Evolutionary conservation across 2,888 invertebrate species (phyloP).

Genomic region (Eristalis pertinax): DNA sequence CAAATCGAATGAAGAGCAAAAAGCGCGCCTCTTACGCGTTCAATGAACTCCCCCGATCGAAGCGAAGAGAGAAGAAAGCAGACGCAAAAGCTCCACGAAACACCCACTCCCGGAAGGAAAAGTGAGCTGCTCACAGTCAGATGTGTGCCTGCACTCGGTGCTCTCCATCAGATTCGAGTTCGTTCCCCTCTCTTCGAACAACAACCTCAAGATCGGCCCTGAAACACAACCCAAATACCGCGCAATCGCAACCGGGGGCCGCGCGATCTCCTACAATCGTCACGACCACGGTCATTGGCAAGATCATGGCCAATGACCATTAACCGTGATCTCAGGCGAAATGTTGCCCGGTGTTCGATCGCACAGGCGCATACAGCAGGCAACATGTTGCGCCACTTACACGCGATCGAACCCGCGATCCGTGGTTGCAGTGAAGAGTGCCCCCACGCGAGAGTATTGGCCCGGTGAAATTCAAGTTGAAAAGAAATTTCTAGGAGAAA

Average conservation of each 20-base stretch:
- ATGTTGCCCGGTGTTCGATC: conserved; percentile 53
- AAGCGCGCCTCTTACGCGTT: conserved; percentile 41
- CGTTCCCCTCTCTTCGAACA: conserved; percentile 64
- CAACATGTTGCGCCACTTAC: conserved; percentile 56
- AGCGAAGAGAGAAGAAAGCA: conserved; percentile 64
- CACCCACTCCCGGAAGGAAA: conserved; percentile 70
- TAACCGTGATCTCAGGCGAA: conserved; percentile 38
- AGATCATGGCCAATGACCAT: conserved; percentile 71
- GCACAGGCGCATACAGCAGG: conserved; percentile 10
- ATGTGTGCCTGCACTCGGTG: conserved; percentile 18
- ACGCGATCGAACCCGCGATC: conserved; percentile 18
- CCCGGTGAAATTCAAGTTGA: conserved; percentile 41
- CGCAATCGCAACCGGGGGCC: conserved; percentile 41
- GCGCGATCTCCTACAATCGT: conserved; percentile 33
- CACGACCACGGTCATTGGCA: conserved; percentile 60
- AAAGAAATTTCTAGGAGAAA: conserved; percentile 66
- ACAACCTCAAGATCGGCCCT: conserved; percentile 56
- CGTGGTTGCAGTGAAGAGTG: conserved; percentile 25
- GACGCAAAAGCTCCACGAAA: conserved; percentile 42
- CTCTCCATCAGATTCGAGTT: conserved; percentile 56
- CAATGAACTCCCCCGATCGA: conserved; percentile 51
- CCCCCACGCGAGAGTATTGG: conserved; percentile 47
- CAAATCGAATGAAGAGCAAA: conserved; percentile 30
- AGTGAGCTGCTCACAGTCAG: neutral
- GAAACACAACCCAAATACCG: conserved; percentile 49